Base-by-base conservation (phyloP, 1,140 invertebrate genomes). In the Euborellia annulipes region DNA sequence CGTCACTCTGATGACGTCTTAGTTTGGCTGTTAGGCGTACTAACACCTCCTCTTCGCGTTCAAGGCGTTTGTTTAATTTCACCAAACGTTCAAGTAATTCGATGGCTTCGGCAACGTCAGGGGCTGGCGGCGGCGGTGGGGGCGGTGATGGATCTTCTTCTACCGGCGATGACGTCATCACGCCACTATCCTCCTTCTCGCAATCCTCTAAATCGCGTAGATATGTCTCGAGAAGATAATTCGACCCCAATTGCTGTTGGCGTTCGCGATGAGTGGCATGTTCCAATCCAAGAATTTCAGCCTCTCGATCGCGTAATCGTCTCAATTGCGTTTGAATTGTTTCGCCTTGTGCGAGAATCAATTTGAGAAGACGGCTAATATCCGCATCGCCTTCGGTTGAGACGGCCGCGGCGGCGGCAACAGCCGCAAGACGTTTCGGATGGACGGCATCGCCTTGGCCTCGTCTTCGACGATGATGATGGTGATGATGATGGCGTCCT, bases 191-290 rank as follows among this genome's bases (percentile, higher is more conserved):
- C 51, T 74, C 73, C 54, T 73, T 56, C 52, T 64, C 60, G 3
- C 59, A 62, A 38, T 27, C 23, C n/a, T n/a, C n/a, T 14, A 72
- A 67, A 37, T 70, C 58, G 37, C 71, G 70, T 2, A 86, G 62
- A 55, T 87, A 88, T 0, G 82, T 78, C 57, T 86, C 78, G 2
- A 86, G 67, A 14, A 88, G 67, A 59, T 88, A 88, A 61, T 88
- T 84, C 32, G 76, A 76, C 9, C 84, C 84, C 51, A 83, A 74
- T 54, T 82, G 75, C 48, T 78, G 71, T 59, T 81, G 75, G 36
- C 83, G 63, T 1, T 66, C 64, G 20, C 65, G 60, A 59, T 87
- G 84, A 37, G 80, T 76, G 50, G 81, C 74, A 46, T 82, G 75
- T 66, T 87, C 84, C 51, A 82, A 70, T 45, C 72, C 69, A 21